These are phyloP conservation scores for Eucidaris tribuloides DNA, from an alignment of 35 echinoderm and acorn worm species.

Conservation along the genomic window DNA sequence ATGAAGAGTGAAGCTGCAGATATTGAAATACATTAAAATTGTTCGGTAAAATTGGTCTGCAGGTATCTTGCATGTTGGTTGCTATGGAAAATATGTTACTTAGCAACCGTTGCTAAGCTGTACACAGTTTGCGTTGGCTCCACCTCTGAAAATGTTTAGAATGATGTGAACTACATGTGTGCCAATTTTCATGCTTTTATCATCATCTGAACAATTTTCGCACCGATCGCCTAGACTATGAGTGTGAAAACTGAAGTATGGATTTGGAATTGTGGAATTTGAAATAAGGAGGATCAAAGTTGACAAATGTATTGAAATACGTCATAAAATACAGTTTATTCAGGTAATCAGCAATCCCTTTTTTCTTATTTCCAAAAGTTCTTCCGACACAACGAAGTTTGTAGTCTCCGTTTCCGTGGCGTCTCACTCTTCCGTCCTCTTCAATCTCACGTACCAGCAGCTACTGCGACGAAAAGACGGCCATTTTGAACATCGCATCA, in stretches of 20 bases:
- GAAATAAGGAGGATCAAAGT: background rate
- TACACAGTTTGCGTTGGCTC: too few species aligned
- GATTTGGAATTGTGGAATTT: background rate
- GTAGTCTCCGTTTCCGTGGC: constrained; percentile 54
- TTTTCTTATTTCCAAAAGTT: background rate
- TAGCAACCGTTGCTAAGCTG: too few species aligned
- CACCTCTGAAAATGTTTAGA: too few species aligned
- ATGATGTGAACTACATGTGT: too few species aligned
- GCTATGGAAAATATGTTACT: too few species aligned
- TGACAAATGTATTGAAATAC: background rate
- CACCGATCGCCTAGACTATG: too few species aligned
- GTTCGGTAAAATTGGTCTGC: too few species aligned
- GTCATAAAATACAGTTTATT: background rate
- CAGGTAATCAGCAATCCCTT: background rate
- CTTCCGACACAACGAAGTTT: constrained; percentile 36
- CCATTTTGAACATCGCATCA: constrained; percentile 38
- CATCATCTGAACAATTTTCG: too few species aligned
- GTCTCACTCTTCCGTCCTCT: constrained; percentile 17
- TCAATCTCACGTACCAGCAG: constrained; percentile 76
- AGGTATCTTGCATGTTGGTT: too few species aligned
- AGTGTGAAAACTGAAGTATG: background rate
- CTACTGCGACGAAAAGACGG: constrained; percentile 64
- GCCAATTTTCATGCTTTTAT: too few species aligned
- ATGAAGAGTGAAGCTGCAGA: too few species aligned
- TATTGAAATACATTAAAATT: too few species aligned